Evolutionary conservation across 2,888 invertebrate genomes (phyloP), one percentile per base, ranked within the genome.

Genomic region (Timema cristinae): DNA sequence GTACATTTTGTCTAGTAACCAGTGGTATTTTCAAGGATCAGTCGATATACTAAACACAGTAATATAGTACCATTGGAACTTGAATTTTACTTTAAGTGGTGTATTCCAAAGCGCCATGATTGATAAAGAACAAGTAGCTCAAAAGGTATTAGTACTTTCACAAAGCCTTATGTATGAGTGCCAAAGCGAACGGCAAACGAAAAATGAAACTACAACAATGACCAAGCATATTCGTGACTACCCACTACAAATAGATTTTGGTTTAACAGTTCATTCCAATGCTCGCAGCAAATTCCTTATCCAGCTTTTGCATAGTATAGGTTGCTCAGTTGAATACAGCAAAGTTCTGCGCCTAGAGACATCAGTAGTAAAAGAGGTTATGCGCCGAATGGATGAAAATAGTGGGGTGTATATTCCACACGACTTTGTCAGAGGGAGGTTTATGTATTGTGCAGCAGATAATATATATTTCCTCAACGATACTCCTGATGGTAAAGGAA

Each of bases 391-490:
- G 68, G 68, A 15, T 50, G n/a, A 59, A 59, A 69, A 72, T 59
- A 15, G 61, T 16, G 72, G 69, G n/a, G 51, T 69, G 50, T 72
- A 61, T 63, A 61, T 72, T 52, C 73, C 69, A 11, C 59, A 13
- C 50, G 68, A 72, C 52, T 66, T 72, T 63, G 67, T 73, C 7
- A 67, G 59, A 70, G 72, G 61, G 49, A 66, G 70, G 11, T 72
- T 67, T 67, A 69, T 70, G 15, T 70, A 59, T 61, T 73, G 72
- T 72, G 73, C 73, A 16, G 70, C 67, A 50, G 72, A 73, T 59
- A 73, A 73, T 51, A 59, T 72, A 59, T 70, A 73, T 59, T 73
- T 72, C 66, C 56, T 32, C 50, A 72, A 73, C 50, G 72, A 73
- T 52, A 73, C 72, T 13, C 69, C 72, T 11, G 67, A 73, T 56